Evolutionary conservation across 1,140 invertebrate species (phyloP).

Genomic region (Lutraria rhynchaena): DNA sequence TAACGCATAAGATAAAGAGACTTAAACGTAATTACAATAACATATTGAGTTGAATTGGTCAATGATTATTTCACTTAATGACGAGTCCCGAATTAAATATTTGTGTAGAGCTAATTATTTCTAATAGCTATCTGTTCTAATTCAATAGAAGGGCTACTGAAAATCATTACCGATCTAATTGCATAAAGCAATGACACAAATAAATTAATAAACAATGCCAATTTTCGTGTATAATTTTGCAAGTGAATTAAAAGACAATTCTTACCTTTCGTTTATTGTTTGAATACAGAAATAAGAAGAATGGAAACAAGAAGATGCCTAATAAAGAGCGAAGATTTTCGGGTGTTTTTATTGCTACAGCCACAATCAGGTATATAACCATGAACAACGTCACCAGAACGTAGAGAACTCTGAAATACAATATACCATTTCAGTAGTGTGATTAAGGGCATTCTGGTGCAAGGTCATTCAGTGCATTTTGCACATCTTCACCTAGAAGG

Average conservation of each 20-base stretch:
- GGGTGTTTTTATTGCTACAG: constrained; percentile 23
- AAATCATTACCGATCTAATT: neutral
- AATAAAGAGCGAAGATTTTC: constrained; percentile 23
- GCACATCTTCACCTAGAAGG: no score
- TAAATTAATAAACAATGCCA: neutral
- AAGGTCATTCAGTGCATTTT: no score
- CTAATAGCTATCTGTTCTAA: no score
- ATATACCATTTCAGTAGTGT: no score
- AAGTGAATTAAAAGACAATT: neutral
- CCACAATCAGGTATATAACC: constrained; percentile 22
- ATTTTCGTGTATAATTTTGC: constrained; percentile 4
- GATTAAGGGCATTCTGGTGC: no score
- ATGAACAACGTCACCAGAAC: constrained; percentile 23
- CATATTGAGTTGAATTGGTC: neutral
- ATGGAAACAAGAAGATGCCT: constrained; percentile 20
- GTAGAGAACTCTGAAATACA: constrained; percentile 20
- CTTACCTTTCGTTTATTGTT: constrained; percentile 39
- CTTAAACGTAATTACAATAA: neutral
- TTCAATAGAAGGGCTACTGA: no score
- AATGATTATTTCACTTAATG: neutral
- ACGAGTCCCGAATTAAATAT: neutral
- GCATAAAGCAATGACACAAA: neutral
- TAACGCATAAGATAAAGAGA: constrained; percentile 3
- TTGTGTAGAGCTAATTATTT: no score
- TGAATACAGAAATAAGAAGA: constrained; percentile 19